Percentiles rank a stretch among this genome's conserved stretches.
Evolutionary conservation across 2,888 invertebrate genomes (phyloP).

Genomic region (Helobdella robusta): DNA sequence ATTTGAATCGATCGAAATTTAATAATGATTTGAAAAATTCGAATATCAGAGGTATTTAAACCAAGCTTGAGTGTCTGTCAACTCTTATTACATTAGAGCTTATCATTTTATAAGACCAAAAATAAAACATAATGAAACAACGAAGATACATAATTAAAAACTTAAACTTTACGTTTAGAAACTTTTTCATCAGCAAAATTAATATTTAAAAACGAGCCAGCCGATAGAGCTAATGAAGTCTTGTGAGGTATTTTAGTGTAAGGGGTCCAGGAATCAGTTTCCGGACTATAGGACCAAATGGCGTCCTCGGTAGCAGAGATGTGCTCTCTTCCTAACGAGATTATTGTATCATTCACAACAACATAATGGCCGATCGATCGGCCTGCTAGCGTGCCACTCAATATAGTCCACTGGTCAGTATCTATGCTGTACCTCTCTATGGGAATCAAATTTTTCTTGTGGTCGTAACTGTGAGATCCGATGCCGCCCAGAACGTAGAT

Average conservation of each 20-base stretch:
- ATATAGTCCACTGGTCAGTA: conserved; percentile 46
- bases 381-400: conserved; percentile 45
- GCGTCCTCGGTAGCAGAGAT: conserved; percentile 47
- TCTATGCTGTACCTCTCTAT: conserved; percentile 43
- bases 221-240: conserved; percentile 43
- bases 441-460: conserved; percentile 45
- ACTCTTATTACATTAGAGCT: too few species aligned
- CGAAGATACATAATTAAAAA: too few species aligned
- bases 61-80: too few species aligned
- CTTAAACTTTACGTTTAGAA: too few species aligned
- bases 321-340: conserved; percentile 47
- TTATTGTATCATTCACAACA: conserved; percentile 40
- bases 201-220: conserved; percentile 41
- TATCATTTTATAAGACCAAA: too few species aligned
- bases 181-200: conserved; percentile 46
- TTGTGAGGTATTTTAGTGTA: conserved; percentile 44
- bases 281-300: conserved; percentile 44
- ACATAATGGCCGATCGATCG: conserved; percentile 47
- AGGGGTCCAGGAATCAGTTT: conserved; percentile 42
- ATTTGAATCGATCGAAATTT: too few species aligned
- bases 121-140: too few species aligned
- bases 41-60: too few species aligned
- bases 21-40: too few species aligned
- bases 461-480: conserved; percentile 41
- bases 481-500: conserved; percentile 47